Conservation (phyloP, 2,113 vertebrate species). For the Oxygymnocypris stewartii region DNA sequence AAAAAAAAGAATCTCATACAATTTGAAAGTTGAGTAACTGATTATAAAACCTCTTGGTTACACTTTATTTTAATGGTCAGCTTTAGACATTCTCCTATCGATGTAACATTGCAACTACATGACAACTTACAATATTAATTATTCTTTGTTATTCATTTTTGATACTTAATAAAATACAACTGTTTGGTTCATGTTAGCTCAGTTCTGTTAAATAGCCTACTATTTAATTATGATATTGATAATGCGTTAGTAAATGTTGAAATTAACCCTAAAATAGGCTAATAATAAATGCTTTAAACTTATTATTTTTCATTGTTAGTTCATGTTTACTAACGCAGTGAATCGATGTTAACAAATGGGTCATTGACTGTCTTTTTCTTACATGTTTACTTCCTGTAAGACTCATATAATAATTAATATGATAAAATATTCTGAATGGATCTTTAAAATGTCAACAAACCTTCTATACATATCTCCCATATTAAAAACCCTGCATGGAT, state of each 20-base stretch:
- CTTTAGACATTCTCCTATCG: too few relatives aligned
- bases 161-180: too few relatives aligned
- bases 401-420: background rate
- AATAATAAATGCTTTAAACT: background rate
- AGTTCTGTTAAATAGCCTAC: too few relatives aligned
- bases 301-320: background rate
- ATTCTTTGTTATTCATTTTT: too few relatives aligned
- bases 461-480: background rate
- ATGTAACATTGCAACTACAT: too few relatives aligned
- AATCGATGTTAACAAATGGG: too few relatives aligned
- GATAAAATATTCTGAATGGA: background rate
- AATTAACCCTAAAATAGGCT: background rate
- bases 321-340: background rate
- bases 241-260: background rate
- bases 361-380: background rate
- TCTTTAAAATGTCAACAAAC: background rate
- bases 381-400: background rate
- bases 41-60: background rate
- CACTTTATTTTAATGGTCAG: too few relatives aligned
- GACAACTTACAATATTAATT: too few relatives aligned
- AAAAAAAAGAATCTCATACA: too few relatives aligned
- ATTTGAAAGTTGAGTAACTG: too few relatives aligned
- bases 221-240: background rate
- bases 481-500: background rate
- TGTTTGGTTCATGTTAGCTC: too few relatives aligned